phyloP scores from a whole-genome alignment of 1,140 invertebrate genomes.

The Octopus sinensis region DNA sequence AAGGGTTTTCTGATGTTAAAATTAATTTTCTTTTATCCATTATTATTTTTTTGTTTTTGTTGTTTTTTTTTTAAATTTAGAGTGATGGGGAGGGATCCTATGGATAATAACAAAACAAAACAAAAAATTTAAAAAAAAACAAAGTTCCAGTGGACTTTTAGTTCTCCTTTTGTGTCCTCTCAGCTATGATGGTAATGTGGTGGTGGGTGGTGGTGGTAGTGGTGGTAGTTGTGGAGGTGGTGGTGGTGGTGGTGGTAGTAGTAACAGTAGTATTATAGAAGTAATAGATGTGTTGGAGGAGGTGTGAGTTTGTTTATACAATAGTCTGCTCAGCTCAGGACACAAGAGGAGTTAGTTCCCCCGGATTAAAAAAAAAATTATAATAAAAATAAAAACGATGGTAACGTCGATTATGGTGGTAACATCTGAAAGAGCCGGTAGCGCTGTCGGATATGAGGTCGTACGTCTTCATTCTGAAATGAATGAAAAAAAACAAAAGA shows the following conservation, averaged over 20 bases:
- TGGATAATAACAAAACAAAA: too few species aligned
- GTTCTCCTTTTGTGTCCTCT: not conserved
- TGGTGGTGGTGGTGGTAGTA: not conserved
- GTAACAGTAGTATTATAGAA: not conserved
- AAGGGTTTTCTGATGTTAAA: not conserved
- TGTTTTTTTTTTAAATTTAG: not conserved
- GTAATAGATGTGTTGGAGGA: not conserved
- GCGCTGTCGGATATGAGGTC: constrained; percentile 83
- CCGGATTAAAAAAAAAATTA: not conserved
- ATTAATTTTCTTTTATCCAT: not conserved
- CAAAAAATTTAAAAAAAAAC: not conserved
- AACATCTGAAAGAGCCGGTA: constrained; percentile 85
- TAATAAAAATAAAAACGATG: not conserved
- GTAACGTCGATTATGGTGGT: constrained; percentile 63
- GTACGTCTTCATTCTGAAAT: constrained; percentile 84
- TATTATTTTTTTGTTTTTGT: not conserved
- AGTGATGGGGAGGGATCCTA: too few species aligned
- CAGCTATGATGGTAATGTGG: not conserved
- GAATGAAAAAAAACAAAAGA: constrained; percentile 35
- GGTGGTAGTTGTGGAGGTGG: not conserved
- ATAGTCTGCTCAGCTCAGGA: not conserved
- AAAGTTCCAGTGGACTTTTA: not conserved
- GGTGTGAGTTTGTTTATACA: not conserved
- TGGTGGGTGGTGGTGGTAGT: too few species aligned
- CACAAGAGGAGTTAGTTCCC: not conserved